These are phyloP conservation scores for Gambusia holbrooki DNA, from an alignment of 2,113 vertebrate species.

Conservation along the genomic window DNA sequence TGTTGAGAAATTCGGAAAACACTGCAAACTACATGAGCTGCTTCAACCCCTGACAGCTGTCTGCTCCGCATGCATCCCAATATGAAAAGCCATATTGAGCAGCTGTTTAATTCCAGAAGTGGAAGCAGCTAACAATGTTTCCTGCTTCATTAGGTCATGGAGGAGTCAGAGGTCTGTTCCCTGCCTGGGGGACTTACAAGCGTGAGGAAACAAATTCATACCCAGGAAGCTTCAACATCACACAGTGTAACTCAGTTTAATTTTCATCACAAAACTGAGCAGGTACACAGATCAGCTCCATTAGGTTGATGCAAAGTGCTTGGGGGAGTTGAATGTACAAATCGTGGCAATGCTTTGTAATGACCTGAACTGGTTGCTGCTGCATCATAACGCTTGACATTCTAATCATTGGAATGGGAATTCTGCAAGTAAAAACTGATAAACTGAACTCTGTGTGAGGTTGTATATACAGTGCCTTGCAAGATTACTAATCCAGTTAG, in stretches of 20 bases:
- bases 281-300: constrained; percentile 79
- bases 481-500: neutral
- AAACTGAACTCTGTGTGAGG: constrained; percentile 19
- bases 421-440: constrained; percentile 27
- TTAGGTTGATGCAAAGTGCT: constrained; percentile 35
- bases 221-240: constrained; percentile 79
- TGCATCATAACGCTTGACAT: constrained; percentile 16
- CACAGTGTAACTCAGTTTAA: constrained; percentile 84
- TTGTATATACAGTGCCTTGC: neutral
- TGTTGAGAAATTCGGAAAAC: constrained; percentile 11
- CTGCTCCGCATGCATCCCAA: constrained; percentile 23
- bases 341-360: neutral
- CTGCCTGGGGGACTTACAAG: constrained; percentile 90
- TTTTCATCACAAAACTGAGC: constrained; percentile 81
- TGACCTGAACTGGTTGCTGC: constrained; percentile 10
- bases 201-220: constrained; percentile 92
- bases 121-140: constrained; percentile 72
- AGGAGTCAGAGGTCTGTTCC: constrained; percentile 86
- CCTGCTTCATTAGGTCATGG: constrained; percentile 84
- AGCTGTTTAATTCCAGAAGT: constrained; percentile 57
- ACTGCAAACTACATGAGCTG: constrained; percentile 12
- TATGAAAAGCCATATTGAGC: constrained; percentile 37
- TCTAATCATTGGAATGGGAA: constrained; percentile 28
- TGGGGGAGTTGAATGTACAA: constrained; percentile 20
- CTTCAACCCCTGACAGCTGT: neutral